Conservation (phyloP, 2,888 invertebrate species). For the Cataglyphis livida region DNA sequence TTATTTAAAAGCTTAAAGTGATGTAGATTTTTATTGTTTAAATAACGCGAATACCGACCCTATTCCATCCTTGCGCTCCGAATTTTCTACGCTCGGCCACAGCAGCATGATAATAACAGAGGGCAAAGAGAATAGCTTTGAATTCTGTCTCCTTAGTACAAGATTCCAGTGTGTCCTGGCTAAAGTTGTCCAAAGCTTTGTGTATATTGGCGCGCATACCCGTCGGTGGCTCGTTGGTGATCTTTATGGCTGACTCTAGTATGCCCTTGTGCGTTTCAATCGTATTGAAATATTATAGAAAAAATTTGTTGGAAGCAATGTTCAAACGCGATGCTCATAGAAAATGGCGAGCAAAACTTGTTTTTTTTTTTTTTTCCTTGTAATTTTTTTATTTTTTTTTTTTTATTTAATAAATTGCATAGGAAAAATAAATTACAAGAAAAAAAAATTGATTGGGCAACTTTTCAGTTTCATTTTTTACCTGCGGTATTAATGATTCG, state of each 20-base stretch:
- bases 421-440: neutral
- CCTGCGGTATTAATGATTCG: slow-evolving; percentile 88
- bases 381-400: neutral
- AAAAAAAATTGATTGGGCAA: neutral
- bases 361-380: neutral
- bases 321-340: neutral
- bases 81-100: slow-evolving; percentile 97
- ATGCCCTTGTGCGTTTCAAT: slow-evolving; percentile 92
- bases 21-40: neutral
- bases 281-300: neutral
- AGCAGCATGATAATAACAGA: slow-evolving; percentile 98
- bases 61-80: slow-evolving; percentile 97
- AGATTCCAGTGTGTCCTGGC: slow-evolving; percentile 96
- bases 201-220: slow-evolving; percentile 98
- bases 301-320: neutral
- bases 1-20: neutral
- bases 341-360: neutral
- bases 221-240: slow-evolving; percentile 98
- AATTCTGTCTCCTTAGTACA: slow-evolving; percentile 97
- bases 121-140: slow-evolving; percentile 94
- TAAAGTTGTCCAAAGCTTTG: slow-evolving; percentile 96
- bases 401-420: neutral
- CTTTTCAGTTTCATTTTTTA: slow-evolving; percentile 56
- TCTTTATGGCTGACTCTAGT: slow-evolving; percentile 96
- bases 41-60: slow-evolving; percentile 81